Percentiles rank a stretch among this genome's conserved stretches.
Evolutionary conservation across 2,113 vertebrate genomes (phyloP).

Genomic region (Sphaerodactylus townsendi): DNA sequence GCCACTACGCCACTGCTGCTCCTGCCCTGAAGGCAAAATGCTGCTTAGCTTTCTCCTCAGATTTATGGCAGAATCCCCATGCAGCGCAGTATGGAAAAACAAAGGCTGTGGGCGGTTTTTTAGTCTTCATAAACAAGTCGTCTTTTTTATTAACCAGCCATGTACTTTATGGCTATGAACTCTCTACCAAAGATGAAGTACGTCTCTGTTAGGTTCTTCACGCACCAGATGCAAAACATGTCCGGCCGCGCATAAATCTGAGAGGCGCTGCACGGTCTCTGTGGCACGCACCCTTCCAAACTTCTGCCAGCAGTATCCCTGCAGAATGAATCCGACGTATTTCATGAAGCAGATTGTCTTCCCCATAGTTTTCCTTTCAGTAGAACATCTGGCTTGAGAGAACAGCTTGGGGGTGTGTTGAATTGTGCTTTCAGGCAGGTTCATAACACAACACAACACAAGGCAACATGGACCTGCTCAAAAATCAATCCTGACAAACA

Average conservation of each 20-base stretch:
- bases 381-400: background rate
- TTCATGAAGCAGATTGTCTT: background rate
- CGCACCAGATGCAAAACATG: background rate
- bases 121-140: background rate
- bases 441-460: background rate
- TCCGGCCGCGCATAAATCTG: background rate
- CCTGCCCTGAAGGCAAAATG: background rate
- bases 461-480: background rate
- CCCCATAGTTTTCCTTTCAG: background rate
- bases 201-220: background rate
- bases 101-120: background rate
- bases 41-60: background rate
- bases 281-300: background rate
- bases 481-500: background rate
- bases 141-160: background rate
- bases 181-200: background rate
- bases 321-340: background rate
- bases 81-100: background rate
- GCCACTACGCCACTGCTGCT: too few relatives aligned
- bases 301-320: background rate
- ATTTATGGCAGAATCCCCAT: background rate
- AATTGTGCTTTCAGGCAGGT: background rate
- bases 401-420: too few relatives aligned
- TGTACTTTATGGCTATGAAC: constrained; percentile 6
- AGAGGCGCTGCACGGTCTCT: background rate